Evolutionary conservation across 2,888 invertebrate genomes (phyloP).

Genomic region (Cartodere bifasciata): DNA sequence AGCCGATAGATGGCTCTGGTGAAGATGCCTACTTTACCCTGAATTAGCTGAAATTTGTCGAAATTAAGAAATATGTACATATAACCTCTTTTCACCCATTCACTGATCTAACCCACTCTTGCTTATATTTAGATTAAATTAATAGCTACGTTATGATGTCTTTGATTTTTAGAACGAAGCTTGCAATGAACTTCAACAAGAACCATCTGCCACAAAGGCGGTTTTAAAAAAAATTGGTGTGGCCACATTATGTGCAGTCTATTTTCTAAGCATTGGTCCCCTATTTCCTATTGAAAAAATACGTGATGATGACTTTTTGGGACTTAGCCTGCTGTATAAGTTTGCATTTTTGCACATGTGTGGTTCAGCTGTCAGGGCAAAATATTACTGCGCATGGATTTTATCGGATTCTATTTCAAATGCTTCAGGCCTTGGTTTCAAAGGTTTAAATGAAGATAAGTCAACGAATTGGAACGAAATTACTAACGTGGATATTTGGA

Average conservation of each 20-base stretch:
- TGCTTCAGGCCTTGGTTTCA: slow-evolving; percentile 82
- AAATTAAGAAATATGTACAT: too few relatives aligned
- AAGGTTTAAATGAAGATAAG: slow-evolving; percentile 66
- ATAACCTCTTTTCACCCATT: too few relatives aligned
- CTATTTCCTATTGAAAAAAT: slow-evolving; percentile 57
- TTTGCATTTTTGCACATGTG: slow-evolving; percentile 64
- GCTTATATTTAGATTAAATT: too few relatives aligned
- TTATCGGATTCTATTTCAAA: slow-evolving; percentile 92
- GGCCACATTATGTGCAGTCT: slow-evolving; percentile 58
- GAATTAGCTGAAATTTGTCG: too few relatives aligned
- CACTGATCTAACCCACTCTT: too few relatives aligned
- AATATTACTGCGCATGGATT: slow-evolving; percentile 96
- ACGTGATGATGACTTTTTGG: slow-evolving; percentile 54
- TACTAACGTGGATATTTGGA: slow-evolving; percentile 79
- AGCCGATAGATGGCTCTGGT: too few relatives aligned
- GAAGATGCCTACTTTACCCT: too few relatives aligned
- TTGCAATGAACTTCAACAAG: too few relatives aligned
- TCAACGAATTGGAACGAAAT: slow-evolving; percentile 80
- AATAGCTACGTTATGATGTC: too few relatives aligned
- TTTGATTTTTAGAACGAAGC: too few relatives aligned
- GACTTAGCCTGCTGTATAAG: slow-evolving; percentile 45
- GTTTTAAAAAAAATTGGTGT: slow-evolving; percentile 61
- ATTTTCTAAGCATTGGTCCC: too few relatives aligned
- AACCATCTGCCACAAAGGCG: slow-evolving; percentile 59
- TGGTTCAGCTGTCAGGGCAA: slow-evolving; percentile 71